Conservation (phyloP, 2,888 invertebrate genomes). For the Cephus spinipes region DNA sequence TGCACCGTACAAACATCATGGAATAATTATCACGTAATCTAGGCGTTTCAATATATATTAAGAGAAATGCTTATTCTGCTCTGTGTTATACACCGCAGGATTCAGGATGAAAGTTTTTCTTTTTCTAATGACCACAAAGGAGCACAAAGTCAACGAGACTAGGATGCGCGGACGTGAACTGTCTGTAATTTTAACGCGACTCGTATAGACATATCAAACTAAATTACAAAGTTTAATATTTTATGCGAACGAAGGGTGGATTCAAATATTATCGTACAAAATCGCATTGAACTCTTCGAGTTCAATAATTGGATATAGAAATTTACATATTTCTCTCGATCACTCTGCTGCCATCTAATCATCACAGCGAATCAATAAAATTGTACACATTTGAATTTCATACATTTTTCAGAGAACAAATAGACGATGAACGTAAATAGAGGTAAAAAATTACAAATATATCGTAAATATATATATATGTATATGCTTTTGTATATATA, state of each 20-base stretch:
- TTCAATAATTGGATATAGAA: not conserved
- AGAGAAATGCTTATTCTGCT: not conserved
- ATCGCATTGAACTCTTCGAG: not conserved
- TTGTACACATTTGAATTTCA: not conserved
- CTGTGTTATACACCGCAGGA: not conserved
- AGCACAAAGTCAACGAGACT: not conserved
- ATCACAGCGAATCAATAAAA: not conserved
- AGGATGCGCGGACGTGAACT: not conserved
- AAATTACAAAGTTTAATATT: not conserved
- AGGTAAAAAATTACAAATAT: constrained; percentile 38
- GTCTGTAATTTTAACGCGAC: not conserved
- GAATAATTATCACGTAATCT: constrained; percentile 7
- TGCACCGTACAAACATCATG: constrained; percentile 2
- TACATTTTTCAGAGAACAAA: not conserved
- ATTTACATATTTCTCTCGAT: not conserved
- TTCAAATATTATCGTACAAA: not conserved
- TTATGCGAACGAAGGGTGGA: not conserved
- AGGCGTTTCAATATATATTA: not conserved
- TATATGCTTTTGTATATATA: constrained; percentile 23
- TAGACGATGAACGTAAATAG: not conserved
- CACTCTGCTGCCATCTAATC: not conserved
- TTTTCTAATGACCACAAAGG: not conserved
- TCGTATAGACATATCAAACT: not conserved
- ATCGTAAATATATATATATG: constrained; percentile 26
- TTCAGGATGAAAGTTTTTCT: not conserved